Evolutionary conservation across 2,888 invertebrate species (phyloP).

Genomic region (Drosophila histrio): DNA sequence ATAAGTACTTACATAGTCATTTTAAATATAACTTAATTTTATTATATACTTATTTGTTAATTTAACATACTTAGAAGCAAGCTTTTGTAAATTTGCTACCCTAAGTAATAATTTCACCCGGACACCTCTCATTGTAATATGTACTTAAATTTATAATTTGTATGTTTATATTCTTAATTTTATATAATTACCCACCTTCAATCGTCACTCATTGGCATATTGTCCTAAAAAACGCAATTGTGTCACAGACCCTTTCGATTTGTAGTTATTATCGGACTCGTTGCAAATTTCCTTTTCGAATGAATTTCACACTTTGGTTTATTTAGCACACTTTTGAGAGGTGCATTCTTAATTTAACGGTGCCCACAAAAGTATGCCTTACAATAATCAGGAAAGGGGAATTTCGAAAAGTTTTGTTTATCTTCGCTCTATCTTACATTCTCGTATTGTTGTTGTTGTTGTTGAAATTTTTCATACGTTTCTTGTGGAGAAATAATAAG

Average conservation of each 20-base stretch:
- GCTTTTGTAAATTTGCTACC: constrained; percentile 50
- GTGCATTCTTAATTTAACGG: not conserved
- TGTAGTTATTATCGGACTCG: not conserved
- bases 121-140: not conserved
- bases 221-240: constrained; percentile 55
- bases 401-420: not conserved
- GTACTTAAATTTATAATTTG: not conserved
- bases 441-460: not conserved
- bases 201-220: constrained; percentile 44
- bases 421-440: not conserved
- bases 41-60: not conserved
- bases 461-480: constrained; percentile 71
- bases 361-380: not conserved
- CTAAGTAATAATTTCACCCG: constrained; percentile 51
- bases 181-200: constrained; percentile 17
- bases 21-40: not conserved
- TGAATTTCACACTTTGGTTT: not conserved
- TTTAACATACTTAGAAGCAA: constrained; percentile 9
- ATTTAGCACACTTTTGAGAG: not conserved
- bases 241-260: constrained; percentile 48
- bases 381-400: not conserved
- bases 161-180: not conserved
- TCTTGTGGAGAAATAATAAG: constrained; percentile 8
- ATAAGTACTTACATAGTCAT: not conserved
- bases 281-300: not conserved